A percentile compares a stretch with the other conserved stretches of the same genome.
Evolutionary conservation across 2,797 vertebrate genomes (phyloP).

Genomic region (Enteromius mattozi): DNA sequence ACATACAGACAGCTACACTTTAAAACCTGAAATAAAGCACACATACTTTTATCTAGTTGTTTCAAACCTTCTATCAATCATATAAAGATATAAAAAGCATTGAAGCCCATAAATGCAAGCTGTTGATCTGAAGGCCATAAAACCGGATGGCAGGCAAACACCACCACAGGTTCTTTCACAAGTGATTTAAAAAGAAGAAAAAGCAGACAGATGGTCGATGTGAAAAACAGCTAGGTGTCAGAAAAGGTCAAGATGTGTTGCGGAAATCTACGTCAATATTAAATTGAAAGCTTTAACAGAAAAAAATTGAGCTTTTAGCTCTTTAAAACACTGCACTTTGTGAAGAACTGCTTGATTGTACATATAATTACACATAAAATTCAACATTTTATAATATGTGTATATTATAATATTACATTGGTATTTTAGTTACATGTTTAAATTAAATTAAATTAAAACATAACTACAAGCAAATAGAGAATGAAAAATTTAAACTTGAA

Average conservation of each 20-base stretch:
- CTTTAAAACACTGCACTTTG: neutral
- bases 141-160: neutral
- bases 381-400: neutral
- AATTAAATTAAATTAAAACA: neutral
- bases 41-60: neutral
- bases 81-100: neutral
- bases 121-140: neutral
- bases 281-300: neutral
- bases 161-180: neutral
- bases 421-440: neutral
- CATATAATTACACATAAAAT: neutral
- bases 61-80: slow-evolving; percentile 12
- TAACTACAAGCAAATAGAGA: neutral
- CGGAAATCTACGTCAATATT: slow-evolving; percentile 8
- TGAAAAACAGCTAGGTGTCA: slow-evolving; percentile 5
- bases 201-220: slow-evolving; percentile 16
- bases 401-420: neutral
- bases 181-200: slow-evolving; percentile 10
- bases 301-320: neutral
- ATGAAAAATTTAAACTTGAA: neutral
- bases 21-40: neutral
- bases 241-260: slow-evolving; percentile 32
- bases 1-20: neutral
- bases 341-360: neutral
- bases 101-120: neutral